Base-by-base conservation (phyloP, 2,113 vertebrate species). In the Macrotus californicus region DNA sequence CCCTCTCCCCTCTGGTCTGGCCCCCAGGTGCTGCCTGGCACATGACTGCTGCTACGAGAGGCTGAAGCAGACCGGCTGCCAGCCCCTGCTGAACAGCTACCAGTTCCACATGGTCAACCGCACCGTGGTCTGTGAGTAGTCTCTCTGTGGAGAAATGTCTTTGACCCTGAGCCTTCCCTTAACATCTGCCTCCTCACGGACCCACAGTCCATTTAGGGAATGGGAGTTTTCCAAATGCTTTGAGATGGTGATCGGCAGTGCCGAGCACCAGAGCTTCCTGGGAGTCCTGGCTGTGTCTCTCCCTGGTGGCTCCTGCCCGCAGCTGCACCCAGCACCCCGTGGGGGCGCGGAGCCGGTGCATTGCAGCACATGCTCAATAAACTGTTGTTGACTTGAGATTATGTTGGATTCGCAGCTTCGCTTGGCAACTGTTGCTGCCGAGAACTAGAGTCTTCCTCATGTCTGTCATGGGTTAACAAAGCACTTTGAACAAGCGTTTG, bases 21-120 rank as follows among this genome's bases (percentile, higher is more conserved):
- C 43, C 79, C 2, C 0, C 87, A 98, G 98, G 46, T 98, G 98
- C 97, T 98, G 98, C 97, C 91, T 26, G 67, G 94, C 85, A 2
- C 97, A 98, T 0, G 97, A 98, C 95, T 98, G 98, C 96, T 98
- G 98, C 96, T 98, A 98, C 1, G 79, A 92, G 56, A 94, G 39
- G 89, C 87, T 96, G 82, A 94, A 98, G 72, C 92, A 91, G 22
- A 18, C 52, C 1, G 29, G 73, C 0, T 98, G 97, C 97, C 97
- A 94, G 24, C 98, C 98, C 0, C 34, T 98, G 79, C 0, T 90
- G 86, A 98, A 86, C 19, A 61, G 76, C 9, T 98, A 98, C 84
- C 75, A 87, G 31, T 98, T 97, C 24, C 0, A 5, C 11, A 0
- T 69, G 2, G 0, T 14, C 41, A 16, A 90, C 0, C 48, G 97